phyloP scores from a whole-genome alignment of 2,113 vertebrate genomes.

The Mormyrus iriodes region DNA sequence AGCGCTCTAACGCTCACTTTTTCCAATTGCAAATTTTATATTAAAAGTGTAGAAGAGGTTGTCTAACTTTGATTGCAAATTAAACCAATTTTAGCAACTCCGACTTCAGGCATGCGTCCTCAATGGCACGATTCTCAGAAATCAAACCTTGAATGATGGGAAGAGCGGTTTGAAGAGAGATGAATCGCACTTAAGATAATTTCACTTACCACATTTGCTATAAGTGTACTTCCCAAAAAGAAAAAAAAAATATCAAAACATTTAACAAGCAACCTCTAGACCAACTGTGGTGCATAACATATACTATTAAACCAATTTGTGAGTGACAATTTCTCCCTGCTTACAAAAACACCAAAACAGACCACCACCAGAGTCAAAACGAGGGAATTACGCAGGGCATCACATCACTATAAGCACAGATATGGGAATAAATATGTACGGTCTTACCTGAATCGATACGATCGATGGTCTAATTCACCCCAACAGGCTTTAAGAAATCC shows the following conservation, averaged over 20 bases:
- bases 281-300: background rate
- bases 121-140: background rate
- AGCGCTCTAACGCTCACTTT: constrained; percentile 28
- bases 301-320: background rate
- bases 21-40: constrained; percentile 34
- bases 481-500: constrained; percentile 33
- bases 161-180: constrained; percentile 6
- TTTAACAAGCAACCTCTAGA: background rate
- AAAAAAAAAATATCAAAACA: background rate
- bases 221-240: background rate
- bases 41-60: constrained; percentile 32
- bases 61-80: constrained; percentile 39
- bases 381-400: background rate
- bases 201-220: background rate
- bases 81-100: background rate
- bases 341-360: background rate
- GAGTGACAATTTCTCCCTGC: background rate
- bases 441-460: constrained; percentile 57
- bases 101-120: background rate
- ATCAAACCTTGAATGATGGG: background rate
- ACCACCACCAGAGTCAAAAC: background rate
- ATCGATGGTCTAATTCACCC: constrained; percentile 33
- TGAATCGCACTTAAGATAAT: background rate
- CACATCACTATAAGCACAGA: background rate
- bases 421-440: background rate